A percentile compares a stretch with the other conserved stretches of the same genome.
Conservation (phyloP, 2,888 invertebrate species). For the Acanthococcus lagerstroemiae region DNA sequence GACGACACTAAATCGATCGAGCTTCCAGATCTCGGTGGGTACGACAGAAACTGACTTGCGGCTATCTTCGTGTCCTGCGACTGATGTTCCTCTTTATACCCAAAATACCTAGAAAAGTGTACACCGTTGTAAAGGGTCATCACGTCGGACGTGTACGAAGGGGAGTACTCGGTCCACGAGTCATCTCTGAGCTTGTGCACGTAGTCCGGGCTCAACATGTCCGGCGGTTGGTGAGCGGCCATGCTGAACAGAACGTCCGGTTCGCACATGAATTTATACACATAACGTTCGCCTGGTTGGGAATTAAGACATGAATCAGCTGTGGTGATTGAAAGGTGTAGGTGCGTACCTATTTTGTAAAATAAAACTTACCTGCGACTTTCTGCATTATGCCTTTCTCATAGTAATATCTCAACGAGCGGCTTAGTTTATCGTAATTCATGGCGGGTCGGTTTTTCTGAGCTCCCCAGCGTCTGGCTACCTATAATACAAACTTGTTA, state of each 20-base stretch:
- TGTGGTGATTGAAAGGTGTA: no score
- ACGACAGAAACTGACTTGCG: background rate
- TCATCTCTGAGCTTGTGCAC: slow-evolving; percentile 11
- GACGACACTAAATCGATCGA: no score
- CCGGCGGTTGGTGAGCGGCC: slow-evolving; percentile 38
- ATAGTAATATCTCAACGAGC: slow-evolving; percentile 90
- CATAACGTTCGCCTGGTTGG: slow-evolving; percentile 83
- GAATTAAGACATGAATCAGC: no score
- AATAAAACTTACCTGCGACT: slow-evolving; percentile 63
- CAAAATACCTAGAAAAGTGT: slow-evolving; percentile 14
- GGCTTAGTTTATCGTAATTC: slow-evolving; percentile 92
- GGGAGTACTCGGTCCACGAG: background rate
- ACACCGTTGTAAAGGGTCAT: slow-evolving; percentile 16
- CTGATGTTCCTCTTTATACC: background rate
- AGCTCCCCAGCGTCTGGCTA: slow-evolving; percentile 88
- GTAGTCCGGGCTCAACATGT: slow-evolving; percentile 14
- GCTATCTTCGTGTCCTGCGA: background rate
- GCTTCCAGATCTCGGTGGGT: background rate
- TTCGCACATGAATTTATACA: slow-evolving; percentile 94
- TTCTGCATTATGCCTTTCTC: slow-evolving; percentile 99
- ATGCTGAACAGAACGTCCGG: slow-evolving; percentile 81
- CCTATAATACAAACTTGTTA: slow-evolving; percentile 46
- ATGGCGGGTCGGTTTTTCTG: slow-evolving; percentile 94
- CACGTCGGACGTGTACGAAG: slow-evolving; percentile 1
- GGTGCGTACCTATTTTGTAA: no score